Evolutionary conservation across 2,113 vertebrate species (phyloP).

Genomic region (Microcebus murinus): DNA sequence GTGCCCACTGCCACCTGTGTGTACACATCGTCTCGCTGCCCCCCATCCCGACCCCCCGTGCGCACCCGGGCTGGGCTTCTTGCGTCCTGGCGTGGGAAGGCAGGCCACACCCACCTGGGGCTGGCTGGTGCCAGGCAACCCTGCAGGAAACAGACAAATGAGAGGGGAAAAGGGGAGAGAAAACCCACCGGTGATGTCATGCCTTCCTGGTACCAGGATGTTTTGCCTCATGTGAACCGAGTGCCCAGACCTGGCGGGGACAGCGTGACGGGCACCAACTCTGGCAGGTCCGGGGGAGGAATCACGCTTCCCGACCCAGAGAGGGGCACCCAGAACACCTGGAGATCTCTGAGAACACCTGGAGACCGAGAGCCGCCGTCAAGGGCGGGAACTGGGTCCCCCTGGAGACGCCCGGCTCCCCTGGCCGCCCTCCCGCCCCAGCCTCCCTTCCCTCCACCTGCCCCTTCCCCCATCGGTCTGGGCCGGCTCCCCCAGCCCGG

Average conservation of each 20-base stretch:
- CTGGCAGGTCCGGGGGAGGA: not conserved
- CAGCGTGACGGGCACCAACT: fast-evolving
- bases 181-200: not conserved
- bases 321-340: not conserved
- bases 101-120: not conserved
- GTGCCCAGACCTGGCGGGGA: not conserved
- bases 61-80: not conserved
- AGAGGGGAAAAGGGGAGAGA: not conserved
- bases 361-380: not conserved
- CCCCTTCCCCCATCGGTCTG: not conserved
- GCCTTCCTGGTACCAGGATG: not conserved
- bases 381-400: not conserved
- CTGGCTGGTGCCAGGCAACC: constrained; percentile 53
- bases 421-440: fast-evolving
- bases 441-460: not conserved
- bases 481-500: not conserved
- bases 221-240: constrained; percentile 54
- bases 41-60: fast-evolving
- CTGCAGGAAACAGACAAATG: not conserved
- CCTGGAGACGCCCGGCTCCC: not conserved
- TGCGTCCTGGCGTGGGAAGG: not conserved
- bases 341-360: too few relatives aligned
- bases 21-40: fast-evolving
- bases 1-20: not conserved
- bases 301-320: fast-evolving